Conservation (phyloP, 2,113 vertebrate species). For the Istiophorus platypterus region DNA sequence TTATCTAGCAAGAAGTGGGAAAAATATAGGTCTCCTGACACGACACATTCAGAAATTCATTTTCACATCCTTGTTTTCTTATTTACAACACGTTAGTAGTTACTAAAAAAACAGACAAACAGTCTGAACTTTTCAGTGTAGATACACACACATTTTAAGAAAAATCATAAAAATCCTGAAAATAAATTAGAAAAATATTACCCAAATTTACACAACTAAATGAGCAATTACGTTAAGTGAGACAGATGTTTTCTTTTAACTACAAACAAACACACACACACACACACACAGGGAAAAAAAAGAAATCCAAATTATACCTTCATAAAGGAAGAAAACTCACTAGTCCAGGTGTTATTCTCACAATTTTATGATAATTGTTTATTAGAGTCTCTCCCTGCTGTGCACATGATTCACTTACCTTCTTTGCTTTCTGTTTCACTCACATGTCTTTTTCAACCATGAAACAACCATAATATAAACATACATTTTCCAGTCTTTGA, state of each 20-base stretch:
- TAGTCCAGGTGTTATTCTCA: slow-evolving; percentile 42
- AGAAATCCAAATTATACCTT: slow-evolving; percentile 39
- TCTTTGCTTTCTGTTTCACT: not conserved
- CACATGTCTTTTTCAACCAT: slow-evolving; percentile 4
- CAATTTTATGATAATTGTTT: slow-evolving; percentile 46
- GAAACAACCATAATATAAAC: slow-evolving; percentile 9
- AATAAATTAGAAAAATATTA: not conserved
- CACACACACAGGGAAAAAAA: not conserved
- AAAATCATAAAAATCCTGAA: not conserved
- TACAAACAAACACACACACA: not conserved
- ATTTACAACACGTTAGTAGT: not conserved
- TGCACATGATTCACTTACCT: slow-evolving; percentile 52
- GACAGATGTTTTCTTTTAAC: not conserved
- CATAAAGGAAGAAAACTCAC: slow-evolving; percentile 35
- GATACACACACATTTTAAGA: not conserved
- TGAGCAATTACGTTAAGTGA: not conserved
- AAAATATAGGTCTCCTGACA: not conserved
- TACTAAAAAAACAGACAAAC: not conserved
- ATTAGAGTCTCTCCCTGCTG: slow-evolving; percentile 45
- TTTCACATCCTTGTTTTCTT: not conserved
- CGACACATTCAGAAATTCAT: not conserved
- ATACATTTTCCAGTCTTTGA: slow-evolving; percentile 7
- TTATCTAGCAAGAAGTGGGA: slow-evolving; percentile 17
- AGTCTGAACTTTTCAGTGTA: not conserved
- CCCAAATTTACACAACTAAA: not conserved